phyloP scores from a whole-genome alignment of 2,888 invertebrate genomes.

The Eueremaeus valkanovi region DNA sequence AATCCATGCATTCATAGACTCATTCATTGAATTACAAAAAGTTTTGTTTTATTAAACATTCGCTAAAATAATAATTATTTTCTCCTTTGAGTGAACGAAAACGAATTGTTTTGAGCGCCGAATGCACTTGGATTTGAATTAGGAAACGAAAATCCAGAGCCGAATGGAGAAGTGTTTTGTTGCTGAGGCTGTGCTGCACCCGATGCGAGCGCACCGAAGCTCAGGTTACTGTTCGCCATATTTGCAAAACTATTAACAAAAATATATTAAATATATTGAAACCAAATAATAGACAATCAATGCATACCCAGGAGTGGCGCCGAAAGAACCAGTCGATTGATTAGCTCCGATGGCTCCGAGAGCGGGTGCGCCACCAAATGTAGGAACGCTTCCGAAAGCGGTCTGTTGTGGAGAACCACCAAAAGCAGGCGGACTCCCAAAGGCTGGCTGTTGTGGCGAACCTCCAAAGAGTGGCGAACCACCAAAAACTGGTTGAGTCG shows the following conservation, averaged over 20 bases:
- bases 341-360: slow-evolving; percentile 13
- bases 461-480: slow-evolving; percentile 24
- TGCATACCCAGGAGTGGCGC: background rate
- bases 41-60: too few relatives aligned
- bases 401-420: background rate
- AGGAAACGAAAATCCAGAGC: background rate
- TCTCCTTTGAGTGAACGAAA: slow-evolving; percentile 30
- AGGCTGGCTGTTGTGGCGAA: slow-evolving; percentile 28
- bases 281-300: background rate
- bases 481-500: slow-evolving; percentile 19
- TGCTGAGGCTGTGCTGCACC: background rate
- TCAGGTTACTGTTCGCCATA: background rate
- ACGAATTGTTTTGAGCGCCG: background rate
- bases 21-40: too few relatives aligned
- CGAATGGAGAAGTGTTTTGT: slow-evolving; percentile 21
- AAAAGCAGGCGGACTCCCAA: slow-evolving; percentile 36
- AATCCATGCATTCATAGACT: too few relatives aligned
- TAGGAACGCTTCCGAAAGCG: slow-evolving; percentile 20
- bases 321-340: background rate
- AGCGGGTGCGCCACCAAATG: slow-evolving; percentile 24
- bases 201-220: slow-evolving; percentile 13
- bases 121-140: too few relatives aligned
- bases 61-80: background rate
- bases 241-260: background rate
- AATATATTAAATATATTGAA: background rate